A percentile compares a stretch with the other conserved stretches of the same genome.
phyloP scores from a whole-genome alignment of 1,140 invertebrate genomes.

The Globodera rostochiensis region DNA sequence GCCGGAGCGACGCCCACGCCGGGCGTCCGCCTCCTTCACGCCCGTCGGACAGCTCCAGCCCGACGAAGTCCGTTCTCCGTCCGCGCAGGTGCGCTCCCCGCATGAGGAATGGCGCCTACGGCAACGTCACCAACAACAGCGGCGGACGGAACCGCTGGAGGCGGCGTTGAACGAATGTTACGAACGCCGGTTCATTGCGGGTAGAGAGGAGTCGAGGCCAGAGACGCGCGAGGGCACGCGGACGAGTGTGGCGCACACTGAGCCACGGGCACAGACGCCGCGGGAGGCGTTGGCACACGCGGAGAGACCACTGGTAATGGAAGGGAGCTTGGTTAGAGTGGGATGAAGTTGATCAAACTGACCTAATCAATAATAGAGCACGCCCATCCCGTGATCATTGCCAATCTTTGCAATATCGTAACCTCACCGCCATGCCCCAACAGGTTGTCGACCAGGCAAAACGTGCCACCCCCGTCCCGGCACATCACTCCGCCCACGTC shows the following conservation, averaged over 20 bases:
- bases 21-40: slow-evolving; percentile 23
- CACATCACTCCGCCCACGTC: slow-evolving; percentile 2
- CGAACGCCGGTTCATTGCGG: not conserved
- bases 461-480: slow-evolving; percentile 39
- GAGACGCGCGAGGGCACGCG: not conserved
- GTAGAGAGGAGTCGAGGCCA: not conserved
- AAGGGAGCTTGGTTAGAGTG: too few species aligned
- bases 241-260: not conserved
- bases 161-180: not conserved
- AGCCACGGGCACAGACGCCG: slow-evolving; percentile 21
- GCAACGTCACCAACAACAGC: not conserved
- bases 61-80: slow-evolving; percentile 26
- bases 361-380: not conserved
- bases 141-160: slow-evolving; percentile 2
- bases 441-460: slow-evolving; percentile 56
- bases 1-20: slow-evolving; percentile 24
- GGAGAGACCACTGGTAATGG: slow-evolving; percentile 12
- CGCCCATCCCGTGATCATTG: not conserved
- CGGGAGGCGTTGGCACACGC: slow-evolving; percentile 1
- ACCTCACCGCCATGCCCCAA: not conserved
- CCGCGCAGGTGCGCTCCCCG: slow-evolving; percentile 10
- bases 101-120: slow-evolving; percentile 15
- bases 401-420: too few species aligned
- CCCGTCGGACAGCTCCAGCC: slow-evolving; percentile 24
- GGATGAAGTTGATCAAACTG: not conserved